Base-by-base conservation (phyloP, 2,797 vertebrate genomes). In the Tenualosa ilisha region DNA sequence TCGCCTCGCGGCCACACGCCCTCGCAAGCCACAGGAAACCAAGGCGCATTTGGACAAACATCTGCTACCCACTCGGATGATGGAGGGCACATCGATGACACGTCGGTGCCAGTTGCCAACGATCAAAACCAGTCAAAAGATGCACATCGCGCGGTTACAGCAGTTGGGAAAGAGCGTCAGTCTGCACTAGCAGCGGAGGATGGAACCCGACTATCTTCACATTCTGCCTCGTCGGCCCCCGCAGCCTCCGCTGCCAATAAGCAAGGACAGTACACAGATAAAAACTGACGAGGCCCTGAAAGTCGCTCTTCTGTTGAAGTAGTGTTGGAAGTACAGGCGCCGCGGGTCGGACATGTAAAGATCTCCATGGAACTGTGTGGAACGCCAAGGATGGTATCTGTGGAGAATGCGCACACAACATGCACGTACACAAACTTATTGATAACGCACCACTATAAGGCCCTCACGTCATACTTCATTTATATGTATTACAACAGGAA, bases 381-480 rank as follows among this genome's bases (percentile, higher is more conserved):
- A 79, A 79, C 72, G 72, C 17, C 17, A 20, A 79, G 72, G 40
- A 79, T 40, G 17, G 17, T 7, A 79, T 7, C 37, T 79, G 40
- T 79, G 37, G 72, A 79, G 40, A 20, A 79, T 79, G 40, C 72
- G 72, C 72, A 79, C 72, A 79, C 72, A 46, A 46, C 8, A 79
- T 79, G 72, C 72, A 79, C 72, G 72, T 79, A 79, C 37, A 79
- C 40, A 79, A 46, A 79, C 72, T 79, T 79, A 17, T 79, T 79
- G 37, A 79, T 43, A 79, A 46, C 72, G 13, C 72, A 46, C 65
- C 13, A 31, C 72, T 79, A 56, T 56, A 75, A 75, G 72, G 72
- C 72, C 37, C 40, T 46, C 72, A 79, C 40, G 40, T 46, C 40
- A 22, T 46, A 20, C 37, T 46, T 79, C 20, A 79, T 13, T 3